Evolutionary conservation across 2,888 invertebrate genomes (phyloP), one percentile per base, ranked within the genome.

Genomic region (Rhamphomyia laevipes): DNA sequence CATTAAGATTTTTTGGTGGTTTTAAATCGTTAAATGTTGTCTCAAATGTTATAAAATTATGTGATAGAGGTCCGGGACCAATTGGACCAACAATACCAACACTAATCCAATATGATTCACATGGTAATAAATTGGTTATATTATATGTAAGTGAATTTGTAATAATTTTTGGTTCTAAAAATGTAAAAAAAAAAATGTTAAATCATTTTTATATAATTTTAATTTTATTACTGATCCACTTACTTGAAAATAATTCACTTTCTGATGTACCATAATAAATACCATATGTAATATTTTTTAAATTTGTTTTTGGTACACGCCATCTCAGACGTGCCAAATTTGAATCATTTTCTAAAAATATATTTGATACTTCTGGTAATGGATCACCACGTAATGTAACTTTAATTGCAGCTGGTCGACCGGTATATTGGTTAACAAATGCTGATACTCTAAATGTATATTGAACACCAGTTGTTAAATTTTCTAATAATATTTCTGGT

Each of bases 81-180:
- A 73, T 64, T 0, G 82, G 80, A 1, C 76, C 77, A 12, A 81
- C 63, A 2, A 83, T 66, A 1, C 82, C 84, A 5, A 87, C 81
- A 5, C 78, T 76, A 63, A 89, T 81, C 47, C 81, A 66, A 63
- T 89, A 89, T 2, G 74, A 75, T 61, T 85, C 83, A 57, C 90
- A 91, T 2, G 86, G 77, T 55, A 81, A 77, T 55, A 90, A 64
- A 41, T 79, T 73, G 5, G 74, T 71, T 11, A 89, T 70, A 1
- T 75, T 69, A 3, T 76, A 70, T 11, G 75, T 74, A 2, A 77
- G 71, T 47, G 77, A 73, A 10, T 68, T 66, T 0, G 82, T 82
- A 2, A 65, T 61, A 2, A 70, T 45, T 53, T 72, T 71, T 11
- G 74, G 67, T 51, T 69, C 77, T 77, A 27, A 63, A 53, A 41